Evolutionary conservation across 2,797 vertebrate genomes (phyloP), one percentile per base, ranked within the genome.

Genomic region (Macroramphosus scolopax): DNA sequence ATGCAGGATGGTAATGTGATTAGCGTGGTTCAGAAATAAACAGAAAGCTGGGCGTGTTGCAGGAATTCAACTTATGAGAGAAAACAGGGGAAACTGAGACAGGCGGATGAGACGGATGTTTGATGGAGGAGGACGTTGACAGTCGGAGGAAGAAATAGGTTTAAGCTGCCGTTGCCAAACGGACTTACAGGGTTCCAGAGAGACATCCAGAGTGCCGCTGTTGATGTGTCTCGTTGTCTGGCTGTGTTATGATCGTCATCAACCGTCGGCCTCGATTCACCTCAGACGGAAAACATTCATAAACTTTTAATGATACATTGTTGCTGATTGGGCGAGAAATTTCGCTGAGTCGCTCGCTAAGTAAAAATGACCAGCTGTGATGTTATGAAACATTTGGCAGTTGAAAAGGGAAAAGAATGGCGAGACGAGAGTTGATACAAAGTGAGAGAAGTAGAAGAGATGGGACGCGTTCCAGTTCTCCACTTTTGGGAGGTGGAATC

Each of bases 1-100:
- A 58, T 63, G 74, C 81, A 67, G 70, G 74, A 74, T 18, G 67
- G 25, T 68, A 81, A 84, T 65, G 72, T 66, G 75, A 83, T 82
- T 85, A 68, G 50, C 37, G 61, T 14, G 76, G 63, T 70, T 75
- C 50, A 35, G 39, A 87, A 75, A 78, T 72, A 81, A 71, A 75
- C 66, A 66, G 46, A 68, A 52, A 17, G 38, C 39, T 48, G 20
- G 20, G 3, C n/a, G n/a, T 22, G 20, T 3, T 22, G 20, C 3
- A 3, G 20, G 6, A 3, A 22, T 3, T 22, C 20, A 22, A n/a
- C n/a, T 22, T 24, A 25, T 53, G 35, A 58, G 59, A 62, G n/a
- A n/a, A n/a, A n/a, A n/a, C n/a, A 30, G 15, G 35, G 40, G 39
- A 51, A 61, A 53, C 4, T 7, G 36, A 68, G 63, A 45, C 16